Percentiles rank a stretch among this genome's conserved stretches.
phyloP scores from a whole-genome alignment of 2,888 invertebrate species.

The Pristionchus fissidentatus region DNA sequence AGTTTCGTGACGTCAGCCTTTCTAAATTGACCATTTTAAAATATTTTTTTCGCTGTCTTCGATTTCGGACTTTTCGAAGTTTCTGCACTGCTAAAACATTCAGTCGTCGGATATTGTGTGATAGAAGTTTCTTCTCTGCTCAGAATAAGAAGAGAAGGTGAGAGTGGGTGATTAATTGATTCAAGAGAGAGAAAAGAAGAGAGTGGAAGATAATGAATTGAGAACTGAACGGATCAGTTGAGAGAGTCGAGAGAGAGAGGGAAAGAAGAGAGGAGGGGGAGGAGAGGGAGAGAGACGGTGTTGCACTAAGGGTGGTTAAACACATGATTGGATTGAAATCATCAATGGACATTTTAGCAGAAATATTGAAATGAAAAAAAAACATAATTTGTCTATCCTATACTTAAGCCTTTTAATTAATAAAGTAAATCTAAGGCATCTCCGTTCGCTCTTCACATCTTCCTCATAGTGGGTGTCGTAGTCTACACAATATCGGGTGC shows the following conservation, averaged over 20 bases:
- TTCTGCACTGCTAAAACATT: too few relatives aligned
- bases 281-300: background rate
- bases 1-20: background rate
- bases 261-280: background rate
- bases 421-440: too few relatives aligned
- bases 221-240: slow-evolving; percentile 6
- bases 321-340: background rate
- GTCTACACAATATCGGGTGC: slow-evolving; percentile 70
- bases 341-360: background rate
- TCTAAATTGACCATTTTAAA: background rate
- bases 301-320: too few relatives aligned
- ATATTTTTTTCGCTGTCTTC: background rate
- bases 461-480: slow-evolving; percentile 65
- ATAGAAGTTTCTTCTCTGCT: background rate
- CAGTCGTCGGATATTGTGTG: background rate
- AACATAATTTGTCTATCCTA: background rate
- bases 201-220: background rate
- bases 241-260: background rate
- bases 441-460: slow-evolving; percentile 68
- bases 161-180: slow-evolving; percentile 26
- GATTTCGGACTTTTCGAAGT: too few relatives aligned
- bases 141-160: slow-evolving; percentile 1
- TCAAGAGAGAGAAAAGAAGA: background rate
- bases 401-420: background rate
- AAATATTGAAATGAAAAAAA: background rate